These are phyloP conservation scores for Balearica regulorum DNA, from an alignment of 2,797 vertebrate species.

Conservation along the genomic window DNA sequence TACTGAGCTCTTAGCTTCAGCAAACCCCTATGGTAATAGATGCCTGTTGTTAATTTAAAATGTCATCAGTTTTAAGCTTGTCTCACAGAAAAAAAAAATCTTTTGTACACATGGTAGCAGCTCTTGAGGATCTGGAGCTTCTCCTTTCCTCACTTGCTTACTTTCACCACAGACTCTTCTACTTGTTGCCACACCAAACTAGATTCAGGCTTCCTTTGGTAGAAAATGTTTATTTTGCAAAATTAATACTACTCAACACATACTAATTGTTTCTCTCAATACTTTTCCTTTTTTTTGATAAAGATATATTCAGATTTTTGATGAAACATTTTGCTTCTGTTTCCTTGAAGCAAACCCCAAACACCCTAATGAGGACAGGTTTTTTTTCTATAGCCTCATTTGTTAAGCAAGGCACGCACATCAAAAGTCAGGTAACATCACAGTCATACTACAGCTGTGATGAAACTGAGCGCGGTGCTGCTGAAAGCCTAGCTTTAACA, in stretches of 20 bases:
- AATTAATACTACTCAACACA: not conserved
- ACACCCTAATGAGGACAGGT: conserved; percentile 30
- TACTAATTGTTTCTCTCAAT: not conserved
- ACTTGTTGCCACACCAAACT: not conserved
- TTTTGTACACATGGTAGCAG: not conserved
- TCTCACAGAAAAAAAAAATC: not conserved
- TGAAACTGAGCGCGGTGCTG: not conserved
- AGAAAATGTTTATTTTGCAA: not conserved
- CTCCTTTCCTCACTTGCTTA: not conserved
- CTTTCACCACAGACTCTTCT: not conserved
- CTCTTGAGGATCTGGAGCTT: not conserved
- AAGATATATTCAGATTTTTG: conserved; percentile 18
- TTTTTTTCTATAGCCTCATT: conserved; percentile 4
- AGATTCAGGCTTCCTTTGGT: not conserved
- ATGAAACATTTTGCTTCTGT: not conserved
- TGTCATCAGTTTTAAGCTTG: not conserved
- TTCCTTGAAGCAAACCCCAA: conserved; percentile 43
- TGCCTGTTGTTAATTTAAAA: not conserved
- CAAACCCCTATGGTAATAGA: not conserved
- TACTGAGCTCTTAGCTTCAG: not conserved
- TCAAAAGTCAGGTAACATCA: not conserved
- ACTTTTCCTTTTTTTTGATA: not conserved
- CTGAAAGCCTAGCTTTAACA: not conserved
- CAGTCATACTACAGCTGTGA: not conserved
- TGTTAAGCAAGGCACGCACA: not conserved